Base-by-base conservation (phyloP, 2,888 invertebrate species). In the Tupiocoris notatus region DNA sequence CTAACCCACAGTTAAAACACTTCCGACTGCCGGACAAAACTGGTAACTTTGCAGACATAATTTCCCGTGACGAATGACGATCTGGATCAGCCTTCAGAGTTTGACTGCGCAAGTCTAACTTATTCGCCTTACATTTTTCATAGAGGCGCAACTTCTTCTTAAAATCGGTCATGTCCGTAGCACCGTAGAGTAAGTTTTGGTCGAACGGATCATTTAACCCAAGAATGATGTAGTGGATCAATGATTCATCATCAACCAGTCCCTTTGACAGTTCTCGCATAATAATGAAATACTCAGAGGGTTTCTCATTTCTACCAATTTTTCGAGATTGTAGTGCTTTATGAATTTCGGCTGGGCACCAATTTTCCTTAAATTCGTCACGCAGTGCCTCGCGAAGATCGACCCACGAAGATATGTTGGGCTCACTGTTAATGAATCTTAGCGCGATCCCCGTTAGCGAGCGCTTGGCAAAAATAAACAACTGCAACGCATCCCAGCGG, bases 1-100 rank as follows among this genome's bases (percentile, higher is more conserved):
- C n/a, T 63, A n/a, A n/a, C n/a, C 63, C 63, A 63, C 63, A 63
- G 22, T 63, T 63, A 22, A 21, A 63, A 9, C 63, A 63, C 12
- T 62, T 62, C 22, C 23, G 18, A 16, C n/a, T n/a, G 1, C 21
- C 2, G 21, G 21, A 22, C 7, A 7, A 23, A 22, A 23, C 18
- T 3, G 22, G 21, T 22, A 1, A 9, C 23, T 63, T 63, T 9
- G 18, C 63, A 1, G 12, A 3, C 6, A 12, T 39, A 7, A 12
- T 12, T 22, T 2, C 2, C 21, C n/a, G 18, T 63, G 22, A 18
- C 3, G 23, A 7, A 21, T 1, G 3, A 21, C 63, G 16, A 21
- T 1, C 22, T 9, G 1, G n/a, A 20, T 21, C 1, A 18, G 58
- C 7, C 62, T 20, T 18, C 2, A 20, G 62, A 16, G 62, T 22